Conservation (phyloP, 92 coral and sea anemone genomes). For the Muricea muricata region DNA sequence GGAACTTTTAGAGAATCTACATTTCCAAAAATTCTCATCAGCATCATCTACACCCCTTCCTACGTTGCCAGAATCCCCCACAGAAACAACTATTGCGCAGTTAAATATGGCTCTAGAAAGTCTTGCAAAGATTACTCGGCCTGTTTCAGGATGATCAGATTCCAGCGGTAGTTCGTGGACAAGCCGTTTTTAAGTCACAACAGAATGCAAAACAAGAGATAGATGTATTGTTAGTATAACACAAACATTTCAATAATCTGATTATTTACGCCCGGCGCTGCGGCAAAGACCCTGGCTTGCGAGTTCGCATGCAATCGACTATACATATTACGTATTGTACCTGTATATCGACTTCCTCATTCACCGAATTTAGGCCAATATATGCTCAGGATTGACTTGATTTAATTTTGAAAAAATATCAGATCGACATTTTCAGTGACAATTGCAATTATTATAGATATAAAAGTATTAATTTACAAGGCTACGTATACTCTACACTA, state of each 20-base stretch:
- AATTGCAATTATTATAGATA: too few relatives aligned
- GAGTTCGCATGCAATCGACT: too few relatives aligned
- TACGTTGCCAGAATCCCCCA: neutral
- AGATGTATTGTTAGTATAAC: neutral
- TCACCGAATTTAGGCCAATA: too few relatives aligned
- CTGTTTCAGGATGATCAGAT: neutral
- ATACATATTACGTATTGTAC: too few relatives aligned
- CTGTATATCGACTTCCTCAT: too few relatives aligned
- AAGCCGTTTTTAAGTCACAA: neutral
- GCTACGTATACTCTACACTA: too few relatives aligned
- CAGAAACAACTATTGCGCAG: neutral
- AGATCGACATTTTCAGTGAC: too few relatives aligned
- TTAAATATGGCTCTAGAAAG: slow-evolving; percentile 2
- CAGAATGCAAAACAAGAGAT: neutral
- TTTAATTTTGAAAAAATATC: too few relatives aligned
- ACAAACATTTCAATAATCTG: neutral
- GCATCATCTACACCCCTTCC: neutral
- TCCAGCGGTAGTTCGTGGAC: slow-evolving; percentile 3
- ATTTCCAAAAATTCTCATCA: neutral
- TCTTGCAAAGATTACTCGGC: slow-evolving; percentile 4
- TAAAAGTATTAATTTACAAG: too few relatives aligned
- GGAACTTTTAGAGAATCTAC: neutral
- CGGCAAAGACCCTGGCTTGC: too few relatives aligned
- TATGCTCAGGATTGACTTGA: too few relatives aligned
- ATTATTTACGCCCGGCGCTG: too few relatives aligned